Base-by-base conservation (phyloP, 1,140 invertebrate species). In the Drosophila arawakana region DNA sequence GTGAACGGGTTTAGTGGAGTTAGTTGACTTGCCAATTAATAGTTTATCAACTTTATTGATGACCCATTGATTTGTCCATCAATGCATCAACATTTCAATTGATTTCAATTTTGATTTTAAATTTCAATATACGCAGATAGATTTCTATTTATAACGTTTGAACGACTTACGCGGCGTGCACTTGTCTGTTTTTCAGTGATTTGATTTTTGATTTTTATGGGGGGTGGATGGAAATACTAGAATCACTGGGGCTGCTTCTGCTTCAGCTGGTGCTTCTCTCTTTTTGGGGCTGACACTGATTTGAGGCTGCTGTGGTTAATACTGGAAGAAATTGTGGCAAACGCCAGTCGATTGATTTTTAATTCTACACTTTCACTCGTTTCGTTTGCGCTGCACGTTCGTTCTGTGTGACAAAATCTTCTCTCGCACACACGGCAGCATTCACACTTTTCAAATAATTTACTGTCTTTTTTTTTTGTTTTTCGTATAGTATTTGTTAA, bases 101-200 rank as follows among this genome's bases (percentile, higher is more conserved):
- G 35, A 34, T 58, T 59, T 35, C 39, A 34, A 34, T 73, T 30
- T 30, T 37, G 9, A 55, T 73, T 68, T 52, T 3, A n/a, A 58
- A 59, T 62, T 71, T 67, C 66, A 50, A 50, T 50, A 52, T 55
- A 37, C 50, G 25, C 25, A 30, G 35, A 39, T 44, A 50, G 67
- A 65, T 67, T 76, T 76, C 84, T 89, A 89, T 86, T 86, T 86
- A 72, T 88, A 86, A 78, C 80, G 83, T 88, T 83, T 86, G 84
- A 74, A 86, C 75, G 77, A 86, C 83, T 86, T 86, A 86, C 83
- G 83, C 83, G 82, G 74, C 78, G 78, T 84, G 81, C 81, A 84
- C 69, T 84, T 67, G 69, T 71, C 62, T 44, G 54, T 50, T 30
- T 30, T 30, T 30, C 25, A 30, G 25, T 30, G 25, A 30, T 30